Evolutionary conservation across 2,797 vertebrate species (phyloP), one percentile per base, ranked within the genome.

Genomic region (Spinus olivaceus): DNA sequence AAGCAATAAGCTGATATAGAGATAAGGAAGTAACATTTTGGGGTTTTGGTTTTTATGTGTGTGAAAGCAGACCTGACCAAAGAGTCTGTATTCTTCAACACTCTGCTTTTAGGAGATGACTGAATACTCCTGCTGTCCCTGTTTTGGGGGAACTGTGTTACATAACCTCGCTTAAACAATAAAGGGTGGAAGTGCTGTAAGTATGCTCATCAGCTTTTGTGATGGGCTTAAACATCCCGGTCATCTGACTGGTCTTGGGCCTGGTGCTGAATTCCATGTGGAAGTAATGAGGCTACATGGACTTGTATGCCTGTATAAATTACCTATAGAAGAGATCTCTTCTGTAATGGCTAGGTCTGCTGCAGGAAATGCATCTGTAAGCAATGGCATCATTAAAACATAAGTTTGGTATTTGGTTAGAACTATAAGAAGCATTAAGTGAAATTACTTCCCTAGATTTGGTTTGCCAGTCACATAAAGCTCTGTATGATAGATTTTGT

Each of bases 191-290:
- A 95, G 60, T 81, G 44, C 54, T 50, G 61, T 86, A 70, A 65
- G 50, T 61, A 71, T 85, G 41, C 46, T 92, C 46, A 71, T 92
- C 66, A 44, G 49, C 79, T 95, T 95, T 91, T 95, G 64, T 95
- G 81, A 70, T 18, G 4, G 56, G 53, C 70, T 41, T 71, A 53
- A 63, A 54, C 70, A 57, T 84, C 60, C 32, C 0, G 0, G 94
- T 97, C 96, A 97, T 95, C 94, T 96, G 97, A 96, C 44, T 50
- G 18, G 73, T 97, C 94, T 96, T 95, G 91, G 88, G 86, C 83
- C 93, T 79, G 74, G n/a, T 94, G 83, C 96, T 93, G 51, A n/a
- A 63, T 94, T 93, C 54, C 72, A 25, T 3, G 1, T 69, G 56
- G 65, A 94, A 89, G 37, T 94, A 91, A 91, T 64, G 57, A 54